Base-by-base conservation (phyloP, 1,140 invertebrate species). In the Linepithema humile region DNA sequence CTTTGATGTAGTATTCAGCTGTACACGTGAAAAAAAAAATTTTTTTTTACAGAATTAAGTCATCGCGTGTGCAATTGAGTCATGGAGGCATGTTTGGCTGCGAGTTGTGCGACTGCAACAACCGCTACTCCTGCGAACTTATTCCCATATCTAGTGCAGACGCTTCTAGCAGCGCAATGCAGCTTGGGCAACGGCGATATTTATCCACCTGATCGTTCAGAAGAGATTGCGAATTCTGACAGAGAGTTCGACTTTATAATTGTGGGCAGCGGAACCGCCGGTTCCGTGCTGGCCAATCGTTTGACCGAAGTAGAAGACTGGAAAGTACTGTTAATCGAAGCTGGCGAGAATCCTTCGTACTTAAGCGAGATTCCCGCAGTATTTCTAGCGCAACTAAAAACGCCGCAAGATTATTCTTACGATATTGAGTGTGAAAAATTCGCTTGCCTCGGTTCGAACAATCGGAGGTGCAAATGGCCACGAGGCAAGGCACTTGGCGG, bases 401-500 rank as follows among this genome's bases (percentile, higher is more conserved):
- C 94, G 0, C 64, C 92, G 0, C 93, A 95, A n/a, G 96, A 97
- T 87, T 98, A 97, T 95, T 90, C 94, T 57, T 97, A 97, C 89
- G 91, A 95, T 77, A 0, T 96, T 0, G 96, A 96, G 59, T 94
- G 95, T 0, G 95, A 96, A 85, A 88, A 89, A 0, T 90, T 90
- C 1, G 94, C 95, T n/a, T 96, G 96, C 85, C 92, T 95, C 57
- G 93, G 94, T 1, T 92, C 94, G 74, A 93, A 60, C 29, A 91
- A 95, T 9, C 92, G 95, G 32, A 92, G 92, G 7, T 97, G 96
- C 84, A 94, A 94, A 77, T 97, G 96, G 96, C 95, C 96, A 0
- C 95, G 96, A 74, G 97, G 97, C 0, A 96, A 96, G 89, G 95
- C 95, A 7, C 90, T 97, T 5, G 98, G 98, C 2, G 98, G 98